A percentile compares a stretch with the other conserved stretches of the same genome.
Evolutionary conservation across 2,888 invertebrate species (phyloP).

Genomic region (Hemistola chrysoprasaria): DNA sequence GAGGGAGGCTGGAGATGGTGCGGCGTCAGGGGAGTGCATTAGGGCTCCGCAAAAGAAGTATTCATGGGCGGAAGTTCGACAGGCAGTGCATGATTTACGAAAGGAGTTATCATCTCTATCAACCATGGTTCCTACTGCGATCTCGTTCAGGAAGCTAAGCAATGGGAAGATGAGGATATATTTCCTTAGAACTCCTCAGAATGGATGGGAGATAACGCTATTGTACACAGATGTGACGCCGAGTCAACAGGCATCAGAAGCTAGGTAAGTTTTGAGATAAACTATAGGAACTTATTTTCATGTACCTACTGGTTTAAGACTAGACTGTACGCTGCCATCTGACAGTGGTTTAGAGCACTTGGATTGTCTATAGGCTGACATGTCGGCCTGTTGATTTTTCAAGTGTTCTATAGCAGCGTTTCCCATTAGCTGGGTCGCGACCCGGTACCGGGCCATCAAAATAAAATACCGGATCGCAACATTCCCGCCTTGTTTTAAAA

Average conservation of each 20-base stretch:
- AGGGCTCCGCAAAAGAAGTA: constrained; percentile 66
- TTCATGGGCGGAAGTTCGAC: constrained; percentile 91
- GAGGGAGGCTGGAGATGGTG: constrained; percentile 73
- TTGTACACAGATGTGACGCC: constrained; percentile 92
- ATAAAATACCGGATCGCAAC: no score
- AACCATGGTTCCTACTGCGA: constrained; percentile 91
- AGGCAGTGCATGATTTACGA: constrained; percentile 90
- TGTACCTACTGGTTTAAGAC: no score
- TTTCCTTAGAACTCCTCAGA: constrained; percentile 93
- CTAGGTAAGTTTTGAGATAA: constrained; percentile 48
- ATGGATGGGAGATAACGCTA: constrained; percentile 94
- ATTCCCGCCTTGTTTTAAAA: no score
- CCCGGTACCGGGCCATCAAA: no score
- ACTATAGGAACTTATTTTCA: no score
- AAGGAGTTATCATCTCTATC: constrained; percentile 90
- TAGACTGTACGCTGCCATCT: no score
- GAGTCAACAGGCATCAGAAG: constrained; percentile 78
- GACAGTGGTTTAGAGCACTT: no score
- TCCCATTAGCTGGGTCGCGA: no score
- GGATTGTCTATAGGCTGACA: no score
- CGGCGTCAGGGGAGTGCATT: constrained; percentile 64
- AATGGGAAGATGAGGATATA: constrained; percentile 93
- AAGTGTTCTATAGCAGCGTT: no score
- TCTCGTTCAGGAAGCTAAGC: constrained; percentile 89
- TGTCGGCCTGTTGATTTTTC: no score